Base-by-base conservation (phyloP, 2,888 invertebrate genomes). In the Dioctria linearis region DNA sequence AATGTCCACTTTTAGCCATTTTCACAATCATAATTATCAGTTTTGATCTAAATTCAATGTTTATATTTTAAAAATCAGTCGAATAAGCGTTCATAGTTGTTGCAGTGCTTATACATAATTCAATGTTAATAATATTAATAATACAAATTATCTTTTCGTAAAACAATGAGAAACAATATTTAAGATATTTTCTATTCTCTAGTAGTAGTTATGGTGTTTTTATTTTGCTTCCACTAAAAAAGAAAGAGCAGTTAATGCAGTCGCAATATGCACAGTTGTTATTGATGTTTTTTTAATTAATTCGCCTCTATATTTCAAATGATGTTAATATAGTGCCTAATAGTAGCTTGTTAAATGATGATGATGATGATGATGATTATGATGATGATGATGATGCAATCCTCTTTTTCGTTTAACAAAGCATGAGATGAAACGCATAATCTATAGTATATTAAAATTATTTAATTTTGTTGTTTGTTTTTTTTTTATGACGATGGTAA, bases 101-200 rank as follows among this genome's bases (percentile, higher is more conserved):
- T 57, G 57, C 57, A 3, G 57, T 57, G 57, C 57, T 57, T 57
- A 57, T 25, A 57, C n/a, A 57, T 57, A 57, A 13, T 57, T 25
- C 5, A 57, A 46, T 46, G 8, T 25, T 11, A 57, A 57, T 57
- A 13, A 4, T 8, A 13, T 57, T 57, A 2, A 13, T 13, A n/a
- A 57, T 57, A 13, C 51, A 51, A 6, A 51, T 2, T 9, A 11
- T 11, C 11, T 9, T 51, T 9, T 9, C 11, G 11, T 2, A 51
- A 51, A 51, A 51, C 5, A 11, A n/a, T 57, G 3, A 13, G 3
- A 13, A 13, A 25, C 57, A n/a, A 57, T 5, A 57, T 6, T 13
- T 57, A 11, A 57, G 51, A 9, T 51, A 2, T 51, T 11, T 51
- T 13, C 3, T 57, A 57, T 13, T 57, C 11, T 57, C 57, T 57